Conservation (phyloP, 2,888 invertebrate genomes). For the Acleris sparsana region DNA sequence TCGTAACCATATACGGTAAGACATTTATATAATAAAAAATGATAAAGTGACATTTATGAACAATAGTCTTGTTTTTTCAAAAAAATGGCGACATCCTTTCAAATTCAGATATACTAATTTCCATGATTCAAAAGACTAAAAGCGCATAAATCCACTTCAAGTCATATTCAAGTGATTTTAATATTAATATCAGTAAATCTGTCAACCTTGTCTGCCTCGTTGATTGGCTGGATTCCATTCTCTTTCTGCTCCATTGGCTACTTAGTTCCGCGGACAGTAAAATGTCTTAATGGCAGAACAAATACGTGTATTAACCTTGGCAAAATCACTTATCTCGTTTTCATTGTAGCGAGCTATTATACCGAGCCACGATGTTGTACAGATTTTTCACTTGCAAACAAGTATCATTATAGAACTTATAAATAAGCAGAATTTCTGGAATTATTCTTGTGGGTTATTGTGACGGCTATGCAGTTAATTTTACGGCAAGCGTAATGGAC, state of each 20-base stretch:
- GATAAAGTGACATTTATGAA: too few species aligned
- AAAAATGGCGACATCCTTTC: too few species aligned
- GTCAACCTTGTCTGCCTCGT: slow-evolving; percentile 30
- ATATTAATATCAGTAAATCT: slow-evolving; percentile 31
- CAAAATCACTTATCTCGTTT: slow-evolving; percentile 47
- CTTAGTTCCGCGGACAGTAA: slow-evolving; percentile 41
- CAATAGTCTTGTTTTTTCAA: too few species aligned
- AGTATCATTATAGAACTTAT: slow-evolving; percentile 22
- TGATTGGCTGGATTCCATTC: slow-evolving; percentile 37
- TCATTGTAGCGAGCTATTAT: slow-evolving; percentile 42
- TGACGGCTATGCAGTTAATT: too few species aligned
- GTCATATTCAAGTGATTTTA: slow-evolving; percentile 11
- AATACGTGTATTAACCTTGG: slow-evolving; percentile 53
- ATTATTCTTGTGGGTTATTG: too few species aligned
- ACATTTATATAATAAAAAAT: too few species aligned
- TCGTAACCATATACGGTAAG: too few species aligned
- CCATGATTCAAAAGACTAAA: slow-evolving; percentile 17
- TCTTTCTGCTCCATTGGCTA: slow-evolving; percentile 39
- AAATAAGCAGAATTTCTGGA: neutral
- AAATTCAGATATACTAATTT: neutral
- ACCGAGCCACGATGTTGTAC: slow-evolving; percentile 39
- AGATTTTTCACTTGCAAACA: slow-evolving; percentile 40
- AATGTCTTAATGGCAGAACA: slow-evolving; percentile 45
- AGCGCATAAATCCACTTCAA: slow-evolving; percentile 18
- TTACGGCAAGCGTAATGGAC: too few species aligned